Conservation (phyloP, 2,888 invertebrate species). For the Eumacrocentrus americanus region DNA sequence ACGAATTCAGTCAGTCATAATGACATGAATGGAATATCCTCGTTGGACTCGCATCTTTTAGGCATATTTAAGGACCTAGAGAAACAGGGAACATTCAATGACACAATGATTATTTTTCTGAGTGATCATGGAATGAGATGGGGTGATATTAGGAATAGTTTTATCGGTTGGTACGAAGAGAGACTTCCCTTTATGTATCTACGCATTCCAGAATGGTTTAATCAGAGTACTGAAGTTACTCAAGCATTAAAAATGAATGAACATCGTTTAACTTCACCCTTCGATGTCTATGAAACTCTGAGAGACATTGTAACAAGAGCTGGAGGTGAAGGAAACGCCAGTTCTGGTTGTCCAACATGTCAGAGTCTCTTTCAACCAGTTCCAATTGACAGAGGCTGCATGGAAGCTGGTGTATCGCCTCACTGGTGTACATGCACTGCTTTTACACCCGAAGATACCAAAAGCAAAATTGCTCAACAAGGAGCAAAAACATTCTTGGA, state of each 20-base stretch:
- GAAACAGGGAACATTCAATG: conserved; percentile 68
- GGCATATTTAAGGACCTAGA: conserved; percentile 68
- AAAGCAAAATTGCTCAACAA: conserved; percentile 64
- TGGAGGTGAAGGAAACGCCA: conserved; percentile 58
- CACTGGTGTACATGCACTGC: conserved; percentile 82
- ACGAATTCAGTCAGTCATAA: conserved; percentile 79
- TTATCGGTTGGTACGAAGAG: conserved; percentile 79
- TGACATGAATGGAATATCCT: conserved; percentile 69
- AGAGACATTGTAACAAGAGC: conserved; percentile 68
- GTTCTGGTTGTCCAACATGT: conserved; percentile 71
- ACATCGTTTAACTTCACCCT: conserved; percentile 74
- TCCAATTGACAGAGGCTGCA: conserved; percentile 70
- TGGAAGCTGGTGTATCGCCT: conserved; percentile 70
- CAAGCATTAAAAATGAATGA: conserved; percentile 68
- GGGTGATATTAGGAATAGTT: conserved; percentile 72
- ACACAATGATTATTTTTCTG: conserved; percentile 73
- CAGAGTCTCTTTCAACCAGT: conserved; percentile 69
- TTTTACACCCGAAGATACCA: conserved; percentile 62
- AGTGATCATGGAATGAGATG: conserved; percentile 83
- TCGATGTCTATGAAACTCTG: conserved; percentile 76
- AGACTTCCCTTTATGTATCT: conserved; percentile 77
- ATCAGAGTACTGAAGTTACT: conserved; percentile 65
- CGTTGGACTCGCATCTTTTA: conserved; percentile 70
- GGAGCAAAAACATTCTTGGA: conserved; percentile 64
- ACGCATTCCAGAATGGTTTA: conserved; percentile 71